Percentiles rank a stretch among this genome's conserved stretches.
phyloP scores from a whole-genome alignment of 2,113 vertebrate genomes.

The Austrofundulus limnaeus region DNA sequence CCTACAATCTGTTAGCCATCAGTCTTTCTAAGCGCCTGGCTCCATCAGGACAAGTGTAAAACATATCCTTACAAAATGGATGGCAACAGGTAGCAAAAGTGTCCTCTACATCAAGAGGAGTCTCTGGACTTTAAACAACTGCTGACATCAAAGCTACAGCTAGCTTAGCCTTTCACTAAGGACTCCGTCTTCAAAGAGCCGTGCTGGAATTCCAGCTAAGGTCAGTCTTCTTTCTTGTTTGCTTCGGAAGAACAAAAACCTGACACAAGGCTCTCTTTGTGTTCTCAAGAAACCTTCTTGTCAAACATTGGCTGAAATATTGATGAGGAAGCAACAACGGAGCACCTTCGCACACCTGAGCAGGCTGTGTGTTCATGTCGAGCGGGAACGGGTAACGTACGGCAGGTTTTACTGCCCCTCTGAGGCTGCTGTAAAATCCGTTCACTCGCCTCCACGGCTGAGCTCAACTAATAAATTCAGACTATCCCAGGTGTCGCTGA shows the following conservation, averaged over 20 bases:
- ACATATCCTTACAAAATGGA: constrained; percentile 50
- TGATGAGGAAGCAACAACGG: constrained; percentile 17
- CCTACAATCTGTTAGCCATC: constrained; percentile 6
- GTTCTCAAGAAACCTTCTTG: constrained; percentile 22
- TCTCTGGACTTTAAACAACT: constrained; percentile 27
- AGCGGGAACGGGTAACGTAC: not conserved
- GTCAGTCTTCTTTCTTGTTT: constrained; percentile 32
- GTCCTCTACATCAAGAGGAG: constrained; percentile 33
- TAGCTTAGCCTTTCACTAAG: constrained; percentile 15
- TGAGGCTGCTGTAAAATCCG: not conserved
- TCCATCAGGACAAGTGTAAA: constrained; percentile 29
- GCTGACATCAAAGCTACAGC: constrained; percentile 51
- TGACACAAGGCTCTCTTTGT: constrained; percentile 28
- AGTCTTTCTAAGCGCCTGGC: constrained; percentile 17
- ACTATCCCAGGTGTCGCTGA: not conserved
- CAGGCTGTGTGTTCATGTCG: constrained; percentile 3
- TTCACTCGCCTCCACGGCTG: not conserved
- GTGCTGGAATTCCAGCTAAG: constrained; percentile 9
- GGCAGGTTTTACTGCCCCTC: not conserved
- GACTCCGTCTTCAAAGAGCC: constrained; percentile 30
- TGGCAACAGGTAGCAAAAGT: constrained; percentile 55
- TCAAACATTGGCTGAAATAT: constrained; percentile 48
- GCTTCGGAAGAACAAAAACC: constrained; percentile 42
- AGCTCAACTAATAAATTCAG: not conserved
- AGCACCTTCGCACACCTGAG: not conserved